Evolutionary conservation across 2,113 vertebrate species (phyloP), one percentile per base, ranked within the genome.

Genomic region (Varanus komodoensis): DNA sequence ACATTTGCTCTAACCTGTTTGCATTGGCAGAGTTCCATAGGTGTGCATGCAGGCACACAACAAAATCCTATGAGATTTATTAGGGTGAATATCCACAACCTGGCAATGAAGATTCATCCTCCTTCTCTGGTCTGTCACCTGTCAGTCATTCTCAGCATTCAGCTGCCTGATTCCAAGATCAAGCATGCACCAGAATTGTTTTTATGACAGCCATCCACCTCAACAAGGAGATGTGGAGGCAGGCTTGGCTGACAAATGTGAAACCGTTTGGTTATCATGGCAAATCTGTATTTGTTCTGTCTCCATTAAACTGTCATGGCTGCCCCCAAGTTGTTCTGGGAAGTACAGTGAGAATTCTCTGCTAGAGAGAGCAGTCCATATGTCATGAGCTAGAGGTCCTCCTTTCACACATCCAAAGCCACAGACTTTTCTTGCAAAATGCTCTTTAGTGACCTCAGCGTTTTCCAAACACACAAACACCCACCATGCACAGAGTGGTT

Each of bases 221-320:
- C 8, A 44, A 50, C 14, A 19, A 68, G 0, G n/a, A 44, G 12
- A 25, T 27, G 25, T 29, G 44, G 27, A 1, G 14, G 44, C 0
- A 3, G 44, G 19, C 57, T 91, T 93, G 68, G 38, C 69, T 86
- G 91, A 87, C 94, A 95, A 95, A 94, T 94, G 91, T 84, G 5
- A 77, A 1, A 17, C 12, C 38, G 29, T 80, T 80, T 54, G 12
- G 50, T 54, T 11, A 27, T 50, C 44, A 25, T 50, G 44, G 50
- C 17, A 23, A 61, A 82, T 29, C 48, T 32, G 7, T 80, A 82
- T 23, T 21, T 8, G 3, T 82, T 34, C 61, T 61, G 34, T 61
- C 9, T 8, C 8, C 7, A 44, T 50, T 8, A 48, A 38, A 21
- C 34, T 19, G 44, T 71, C 75, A 25, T 25, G 29, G 75, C 61